phyloP scores from a whole-genome alignment of 2,113 vertebrate genomes.

The Ariopsis seemanni region DNA sequence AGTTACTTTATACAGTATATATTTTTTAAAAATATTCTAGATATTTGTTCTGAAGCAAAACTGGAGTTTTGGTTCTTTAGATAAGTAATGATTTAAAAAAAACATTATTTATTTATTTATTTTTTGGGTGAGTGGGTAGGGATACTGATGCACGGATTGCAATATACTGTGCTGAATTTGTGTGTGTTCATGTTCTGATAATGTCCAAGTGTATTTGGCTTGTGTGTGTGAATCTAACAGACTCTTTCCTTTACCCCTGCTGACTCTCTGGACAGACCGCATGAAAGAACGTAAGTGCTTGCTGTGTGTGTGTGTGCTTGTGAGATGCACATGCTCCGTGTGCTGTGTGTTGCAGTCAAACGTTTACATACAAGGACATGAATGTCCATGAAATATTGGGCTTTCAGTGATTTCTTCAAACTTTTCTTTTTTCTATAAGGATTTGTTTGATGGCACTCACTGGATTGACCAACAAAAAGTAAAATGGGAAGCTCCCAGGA shows the following conservation, averaged over 20 bases:
- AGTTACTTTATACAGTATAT: background rate
- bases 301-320: background rate
- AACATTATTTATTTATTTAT: too few species aligned
- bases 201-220: conserved; percentile 18
- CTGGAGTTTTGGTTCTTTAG: too few species aligned
- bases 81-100: background rate
- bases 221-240: conserved; percentile 36
- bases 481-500: too few species aligned
- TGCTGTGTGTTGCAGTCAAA: too few species aligned
- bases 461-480: too few species aligned
- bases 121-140: too few species aligned
- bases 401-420: too few species aligned
- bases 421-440: too few species aligned
- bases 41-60: background rate
- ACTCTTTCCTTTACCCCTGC: conserved; percentile 27
- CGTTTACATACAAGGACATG: background rate
- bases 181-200: conserved; percentile 18
- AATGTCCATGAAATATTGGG: too few species aligned
- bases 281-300: conserved; percentile 57
- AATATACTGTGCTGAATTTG: background rate
- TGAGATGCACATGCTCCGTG: background rate
- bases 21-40: background rate
- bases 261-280: conserved; percentile 53
- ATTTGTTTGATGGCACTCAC: too few species aligned
- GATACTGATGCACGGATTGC: background rate